Percentiles rank a stretch among this genome's conserved stretches.
Evolutionary conservation across 1,140 invertebrate genomes (phyloP).

Genomic region (Coenobita brevimanus): DNA sequence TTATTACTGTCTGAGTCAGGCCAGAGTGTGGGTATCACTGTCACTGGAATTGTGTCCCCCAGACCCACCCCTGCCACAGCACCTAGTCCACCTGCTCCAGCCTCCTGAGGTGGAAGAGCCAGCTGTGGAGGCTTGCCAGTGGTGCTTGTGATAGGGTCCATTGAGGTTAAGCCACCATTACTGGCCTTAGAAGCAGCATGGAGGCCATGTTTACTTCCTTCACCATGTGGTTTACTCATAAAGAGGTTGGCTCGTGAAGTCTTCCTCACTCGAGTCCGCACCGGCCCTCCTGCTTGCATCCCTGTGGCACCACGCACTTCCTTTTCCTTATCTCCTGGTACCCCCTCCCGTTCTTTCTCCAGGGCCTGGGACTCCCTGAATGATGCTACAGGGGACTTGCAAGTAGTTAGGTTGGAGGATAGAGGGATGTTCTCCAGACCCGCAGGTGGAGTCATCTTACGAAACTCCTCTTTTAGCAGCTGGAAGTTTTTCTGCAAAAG

Average conservation of each 20-base stretch:
- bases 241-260: constrained; percentile 54
- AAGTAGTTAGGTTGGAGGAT: constrained; percentile 4
- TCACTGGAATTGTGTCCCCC: constrained; percentile 6
- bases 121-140: constrained; percentile 31
- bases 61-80: not conserved
- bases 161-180: not conserved
- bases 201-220: constrained; percentile 19
- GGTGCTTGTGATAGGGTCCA: constrained; percentile 8
- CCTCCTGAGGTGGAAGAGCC: constrained; percentile 17
- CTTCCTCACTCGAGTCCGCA: constrained; percentile 48
- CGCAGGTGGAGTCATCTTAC: constrained; percentile 74
- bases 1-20: constrained; percentile 26
- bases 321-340: constrained; percentile 42
- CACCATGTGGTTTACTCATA: constrained; percentile 43
- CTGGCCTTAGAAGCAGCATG: not conserved
- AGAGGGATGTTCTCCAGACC: constrained; percentile 71
- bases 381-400: constrained; percentile 21
- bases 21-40: constrained; percentile 31
- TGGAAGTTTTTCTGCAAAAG: constrained; percentile 74
- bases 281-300: constrained; percentile 51
- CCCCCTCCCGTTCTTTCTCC: constrained; percentile 43
- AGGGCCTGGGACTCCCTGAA: not conserved
- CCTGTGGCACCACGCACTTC: constrained; percentile 46
- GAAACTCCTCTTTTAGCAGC: constrained; percentile 75
- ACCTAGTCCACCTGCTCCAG: constrained; percentile 7